Evolutionary conservation across 2,113 vertebrate genomes (phyloP), one percentile per base, ranked within the genome.

Genomic region (Poecile atricapillus): DNA sequence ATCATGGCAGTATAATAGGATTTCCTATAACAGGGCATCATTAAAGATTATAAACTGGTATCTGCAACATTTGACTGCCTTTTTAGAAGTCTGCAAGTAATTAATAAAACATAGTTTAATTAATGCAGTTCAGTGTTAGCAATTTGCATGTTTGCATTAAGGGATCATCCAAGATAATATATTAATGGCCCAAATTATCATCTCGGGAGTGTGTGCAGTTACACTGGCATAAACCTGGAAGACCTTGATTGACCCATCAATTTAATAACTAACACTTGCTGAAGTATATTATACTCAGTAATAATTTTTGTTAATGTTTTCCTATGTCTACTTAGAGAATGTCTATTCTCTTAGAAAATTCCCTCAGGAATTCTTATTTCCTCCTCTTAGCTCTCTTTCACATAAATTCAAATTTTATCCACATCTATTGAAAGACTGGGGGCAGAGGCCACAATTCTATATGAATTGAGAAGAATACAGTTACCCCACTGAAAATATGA

Each of bases 91-190:
- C 68, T 83, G 37, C 39, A 86, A 83, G 82, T 93, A 94, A 94
- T 95, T 95, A 92, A 81, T 86, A 78, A 95, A 75, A 68, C 52
- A 75, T 68, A n/a, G 47, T 71, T 90, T 94, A 94, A 94, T 96
- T 95, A 93, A 89, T 63, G 52, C 7, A 0, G 13, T 83, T 93
- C 64, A 41, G 25, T 53, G 71, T 89, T 88, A 89, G 14, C 60
- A 83, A 93, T 94, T 91, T 90, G 64, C 0, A 0, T 90, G 56
- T 95, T 94, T 95, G 76, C 52, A 89, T 92, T 94, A 89, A 86
- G 39, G 52, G 83, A 74, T 81, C 41, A 64, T 90, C 64, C 47
- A 75, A 58, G 63, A 78, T 81, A 83, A 88, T 94, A 80, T 37
- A 95, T 90, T 94, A 92, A 86, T 90, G 47, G 68, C 23, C 49